Base-by-base conservation (phyloP, 2,888 invertebrate species). In the Hemaris fuciformis region DNA sequence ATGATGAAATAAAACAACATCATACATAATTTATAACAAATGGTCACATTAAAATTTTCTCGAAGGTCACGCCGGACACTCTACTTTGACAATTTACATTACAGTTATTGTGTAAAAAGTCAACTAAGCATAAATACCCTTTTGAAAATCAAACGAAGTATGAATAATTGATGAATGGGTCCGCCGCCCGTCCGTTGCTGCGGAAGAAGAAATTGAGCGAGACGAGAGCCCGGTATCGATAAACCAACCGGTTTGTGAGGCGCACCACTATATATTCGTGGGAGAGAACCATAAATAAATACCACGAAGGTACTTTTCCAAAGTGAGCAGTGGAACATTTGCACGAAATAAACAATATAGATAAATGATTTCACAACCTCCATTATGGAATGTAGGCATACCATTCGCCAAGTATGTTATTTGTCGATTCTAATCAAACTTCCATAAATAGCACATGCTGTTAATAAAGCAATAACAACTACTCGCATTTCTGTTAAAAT, bases 181-280 rank as follows among this genome's bases (percentile, higher is more conserved):
- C 68, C 72, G 64, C 72, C 71, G 76, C 74, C 74, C 73, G 76
- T 74, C 71, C 75, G 71, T 67, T 78, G 79, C 79, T 74, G 80
- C 81, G 85, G 84, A 85, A 84, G 81, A 83, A 79, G 82, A 83
- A 85, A 85, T 85, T 83, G 80, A 84, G 81, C 82, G 80, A 80
- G 77, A 81, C 81, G 75, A 70, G 69, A 74, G 77, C 76, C 73
- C 72, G 75, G 75, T 80, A 79, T 81, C 78, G 79, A 80, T 78
- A 80, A 78, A 80, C 76, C 61, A 63, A 80, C 81, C 80, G 81
- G 85, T 84, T 84, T 65, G 45, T 70, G 67, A 72, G 63, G 68
- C 69, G 70, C 75, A 70, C 72, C 76, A 74, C 76, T 79, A 72
- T 73, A 71, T 75, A 80, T 79, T 81, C 80, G 80, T 85, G 85